These are phyloP conservation scores for Acheta domesticus DNA, from an alignment of 2,888 invertebrate genomes.

Conservation along the genomic window DNA sequence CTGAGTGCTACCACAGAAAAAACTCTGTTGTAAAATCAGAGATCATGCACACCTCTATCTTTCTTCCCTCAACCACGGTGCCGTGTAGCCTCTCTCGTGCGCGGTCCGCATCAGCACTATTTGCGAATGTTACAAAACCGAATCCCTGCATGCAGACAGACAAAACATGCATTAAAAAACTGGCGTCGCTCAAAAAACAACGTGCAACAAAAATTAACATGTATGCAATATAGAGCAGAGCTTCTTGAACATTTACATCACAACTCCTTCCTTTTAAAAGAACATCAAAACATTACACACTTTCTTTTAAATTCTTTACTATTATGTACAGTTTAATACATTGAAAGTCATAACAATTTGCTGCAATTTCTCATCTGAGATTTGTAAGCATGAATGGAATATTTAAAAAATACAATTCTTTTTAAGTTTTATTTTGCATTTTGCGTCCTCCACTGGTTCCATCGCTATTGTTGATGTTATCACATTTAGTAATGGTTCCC, in stretches of 20 bases:
- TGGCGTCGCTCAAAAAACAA: constrained; percentile 70
- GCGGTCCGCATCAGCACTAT: constrained; percentile 99
- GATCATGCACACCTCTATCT: constrained; percentile 99
- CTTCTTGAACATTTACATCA: constrained; percentile 42
- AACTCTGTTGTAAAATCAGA: constrained; percentile 40
- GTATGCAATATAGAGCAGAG: constrained; percentile 50
- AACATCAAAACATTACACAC: no score
- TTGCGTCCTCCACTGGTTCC: no score
- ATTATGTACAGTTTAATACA: no score
- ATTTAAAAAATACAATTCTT: no score
- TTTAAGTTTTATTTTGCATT: no score
- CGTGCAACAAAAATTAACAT: constrained; percentile 66
- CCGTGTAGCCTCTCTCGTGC: constrained; percentile 99
- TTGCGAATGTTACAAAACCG: constrained; percentile 99
- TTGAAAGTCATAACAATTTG: no score
- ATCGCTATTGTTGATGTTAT: no score
- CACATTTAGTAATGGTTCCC: no score
- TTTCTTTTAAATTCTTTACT: no score
- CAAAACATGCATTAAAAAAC: constrained; percentile 87
- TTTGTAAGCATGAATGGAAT: no score
- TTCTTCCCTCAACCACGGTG: constrained; percentile 99
- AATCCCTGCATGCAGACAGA: constrained; percentile 99
- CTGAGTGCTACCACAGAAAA: constrained; percentile 42
- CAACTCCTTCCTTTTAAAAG: no score
- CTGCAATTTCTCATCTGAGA: no score